phyloP scores from a whole-genome alignment of 2,888 invertebrate species.

The Oligia fasciuncula region DNA sequence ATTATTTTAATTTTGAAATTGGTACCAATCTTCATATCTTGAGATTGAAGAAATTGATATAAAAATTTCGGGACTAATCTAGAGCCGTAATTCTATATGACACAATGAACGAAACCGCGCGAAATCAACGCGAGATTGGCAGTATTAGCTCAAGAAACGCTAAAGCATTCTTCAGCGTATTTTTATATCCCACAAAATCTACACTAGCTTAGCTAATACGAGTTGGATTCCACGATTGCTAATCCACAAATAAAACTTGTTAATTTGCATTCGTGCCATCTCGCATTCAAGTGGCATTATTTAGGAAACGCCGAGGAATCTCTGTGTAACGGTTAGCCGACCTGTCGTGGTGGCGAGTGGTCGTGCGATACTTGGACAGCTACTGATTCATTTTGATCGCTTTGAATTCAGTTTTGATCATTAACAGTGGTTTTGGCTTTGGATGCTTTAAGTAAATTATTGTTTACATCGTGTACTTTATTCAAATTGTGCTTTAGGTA shows the following conservation, averaged over 20 bases:
- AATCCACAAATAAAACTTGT: constrained; percentile 77
- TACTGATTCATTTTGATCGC: constrained; percentile 50
- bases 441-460: constrained; percentile 8
- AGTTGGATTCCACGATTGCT: constrained; percentile 60
- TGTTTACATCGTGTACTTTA: neutral
- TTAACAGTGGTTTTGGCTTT: constrained; percentile 18
- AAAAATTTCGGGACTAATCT: constrained; percentile 4
- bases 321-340: constrained; percentile 79
- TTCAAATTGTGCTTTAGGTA: neutral
- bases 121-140: neutral
- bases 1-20: neutral
- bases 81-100: neutral
- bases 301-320: constrained; percentile 82
- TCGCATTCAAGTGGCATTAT: constrained; percentile 80
- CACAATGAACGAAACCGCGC: neutral
- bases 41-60: too few relatives aligned
- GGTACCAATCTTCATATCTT: neutral
- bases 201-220: constrained; percentile 59
- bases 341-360: constrained; percentile 65
- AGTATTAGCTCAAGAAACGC: neutral
- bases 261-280: constrained; percentile 83
- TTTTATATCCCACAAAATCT: constrained; percentile 59
- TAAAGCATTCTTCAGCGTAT: constrained; percentile 58
- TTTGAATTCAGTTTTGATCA: constrained; percentile 37
- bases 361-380: constrained; percentile 54